Conservation (phyloP, 53 echinoderm and acorn worm genomes). For the Temnopleurus reevesii region DNA sequence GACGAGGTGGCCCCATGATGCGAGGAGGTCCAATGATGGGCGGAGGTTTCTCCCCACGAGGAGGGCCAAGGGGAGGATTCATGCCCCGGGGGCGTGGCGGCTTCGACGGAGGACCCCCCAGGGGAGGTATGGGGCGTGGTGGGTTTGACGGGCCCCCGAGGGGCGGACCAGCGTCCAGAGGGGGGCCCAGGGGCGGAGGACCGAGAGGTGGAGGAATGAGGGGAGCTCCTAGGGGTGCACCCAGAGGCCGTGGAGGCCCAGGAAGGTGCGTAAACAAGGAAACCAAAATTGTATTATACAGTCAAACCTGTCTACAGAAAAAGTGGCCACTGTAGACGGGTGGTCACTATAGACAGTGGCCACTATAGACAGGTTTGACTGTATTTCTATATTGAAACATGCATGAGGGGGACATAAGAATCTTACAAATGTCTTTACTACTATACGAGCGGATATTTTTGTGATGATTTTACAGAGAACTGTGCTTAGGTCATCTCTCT, state of each 20-base stretch:
- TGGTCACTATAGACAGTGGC: no score
- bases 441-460: no score
- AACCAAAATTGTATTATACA: no score
- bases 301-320: no score
- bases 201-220: conserved; percentile 23
- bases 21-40: conserved; percentile 43
- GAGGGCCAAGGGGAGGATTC: conserved; percentile 33
- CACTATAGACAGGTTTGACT: no score
- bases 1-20: conserved; percentile 31
- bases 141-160: not conserved
- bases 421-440: no score
- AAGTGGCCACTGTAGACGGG: no score
- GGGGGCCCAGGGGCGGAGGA: conserved; percentile 17
- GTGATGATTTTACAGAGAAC: no score
- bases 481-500: no score
- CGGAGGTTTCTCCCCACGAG: not conserved
- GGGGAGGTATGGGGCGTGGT: conserved; percentile 28
- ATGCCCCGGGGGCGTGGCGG: conserved; percentile 46
- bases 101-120: not conserved
- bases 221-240: conserved; percentile 38
- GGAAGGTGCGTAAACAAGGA: conserved; percentile 11
- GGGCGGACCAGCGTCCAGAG: not conserved
- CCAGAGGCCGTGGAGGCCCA: conserved; percentile 14
- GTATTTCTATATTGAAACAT: no score
- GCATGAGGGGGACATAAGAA: no score